Base-by-base conservation (phyloP, 2,888 invertebrate genomes). In the Parelbella ahira region DNA sequence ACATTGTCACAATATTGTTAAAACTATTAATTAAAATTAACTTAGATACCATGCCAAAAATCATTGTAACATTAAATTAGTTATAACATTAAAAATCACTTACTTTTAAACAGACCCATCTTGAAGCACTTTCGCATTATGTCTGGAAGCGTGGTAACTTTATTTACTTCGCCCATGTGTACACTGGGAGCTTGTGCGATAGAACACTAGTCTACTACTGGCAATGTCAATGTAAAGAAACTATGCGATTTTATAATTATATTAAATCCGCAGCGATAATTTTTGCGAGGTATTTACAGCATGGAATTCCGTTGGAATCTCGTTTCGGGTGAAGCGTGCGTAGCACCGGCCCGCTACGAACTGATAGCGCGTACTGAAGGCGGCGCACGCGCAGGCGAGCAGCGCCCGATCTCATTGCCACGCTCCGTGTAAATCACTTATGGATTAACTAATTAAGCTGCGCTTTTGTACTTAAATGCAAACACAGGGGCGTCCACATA, bases 111-210 rank as follows among this genome's bases (percentile, higher is more conserved):
- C 38, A 87, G 69, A 44, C 86, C 82, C 82, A 84, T 84, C 65
- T 87, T 87, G 66, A 87, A 86, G 58, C 79, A 84, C 74, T 83
- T 86, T 69, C 83, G 67, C 83, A 87, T 81, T 51, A 71, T 78
- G 67, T 75, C 68, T 37, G 79, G 62, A 53, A 81, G 60, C 25
- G 66, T 60, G 38, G 65, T 68, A 37, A 61, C 55, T 66, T 64
- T 77, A 47, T 67, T 72, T 54, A 66, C 53, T 56, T 78, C 76
- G 54, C 72, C 79, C 79, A 81, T 54, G 49, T 38, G 50, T 49
- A 56, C 64, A 63, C 60, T 66, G 7, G 19, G 9, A 39, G 18
- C 1, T 13, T 4, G 3, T 9, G 29, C 13, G 24, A 33, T 1
- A 24, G n/a, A n/a, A n/a, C n/a, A n/a, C n/a, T n/a, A n/a, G n/a